Conservation (phyloP, 2,113 vertebrate genomes). For the Girardinichthys multiradiatus region DNA sequence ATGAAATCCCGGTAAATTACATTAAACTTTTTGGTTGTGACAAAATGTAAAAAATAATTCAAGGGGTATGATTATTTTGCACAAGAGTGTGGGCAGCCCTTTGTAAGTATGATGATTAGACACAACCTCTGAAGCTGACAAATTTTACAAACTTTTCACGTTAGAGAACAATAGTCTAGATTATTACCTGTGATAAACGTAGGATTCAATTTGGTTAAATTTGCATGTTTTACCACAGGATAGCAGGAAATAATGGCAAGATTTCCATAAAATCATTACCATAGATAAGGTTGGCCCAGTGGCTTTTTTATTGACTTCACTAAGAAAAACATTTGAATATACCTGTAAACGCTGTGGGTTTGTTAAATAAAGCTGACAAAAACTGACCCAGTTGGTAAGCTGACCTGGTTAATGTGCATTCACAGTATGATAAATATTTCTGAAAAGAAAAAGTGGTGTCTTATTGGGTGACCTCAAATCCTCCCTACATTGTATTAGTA, state of each 20-base stretch:
- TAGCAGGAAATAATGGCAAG: not conserved
- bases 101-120: too few species aligned
- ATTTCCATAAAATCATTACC: not conserved
- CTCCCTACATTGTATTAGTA: too few species aligned
- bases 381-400: not conserved
- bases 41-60: too few species aligned
- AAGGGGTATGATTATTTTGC: too few species aligned
- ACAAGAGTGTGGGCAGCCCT: too few species aligned
- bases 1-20: too few species aligned
- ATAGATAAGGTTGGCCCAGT: not conserved
- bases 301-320: not conserved
- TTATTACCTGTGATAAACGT: not conserved
- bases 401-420: not conserved
- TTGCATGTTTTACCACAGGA: not conserved
- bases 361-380: not conserved
- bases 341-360: too few species aligned
- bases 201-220: not conserved
- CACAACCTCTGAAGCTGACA: too few species aligned
- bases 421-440: not conserved
- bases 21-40: too few species aligned
- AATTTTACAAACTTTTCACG: too few species aligned
- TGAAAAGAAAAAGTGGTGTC: not conserved
- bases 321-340: not conserved
- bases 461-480: not conserved
- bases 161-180: not conserved